Evolutionary conservation across 2,888 invertebrate species (phyloP).

Genomic region (Diloba caeruleocephala): DNA sequence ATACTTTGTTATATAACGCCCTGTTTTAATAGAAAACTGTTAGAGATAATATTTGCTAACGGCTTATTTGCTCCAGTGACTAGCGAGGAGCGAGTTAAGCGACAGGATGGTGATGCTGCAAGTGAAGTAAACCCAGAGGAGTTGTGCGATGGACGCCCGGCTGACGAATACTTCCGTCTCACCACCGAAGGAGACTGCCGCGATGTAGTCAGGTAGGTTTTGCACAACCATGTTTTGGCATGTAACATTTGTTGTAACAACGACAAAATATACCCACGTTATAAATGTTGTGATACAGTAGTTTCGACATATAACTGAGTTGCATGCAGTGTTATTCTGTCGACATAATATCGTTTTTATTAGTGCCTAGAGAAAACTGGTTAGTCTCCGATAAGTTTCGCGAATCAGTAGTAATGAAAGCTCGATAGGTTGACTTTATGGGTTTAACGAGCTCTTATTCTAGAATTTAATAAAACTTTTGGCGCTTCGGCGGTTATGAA

Average conservation of each 20-base stretch:
- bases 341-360: slow-evolving; percentile 60
- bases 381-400: slow-evolving; percentile 58
- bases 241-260: slow-evolving; percentile 34
- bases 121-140: slow-evolving; percentile 93
- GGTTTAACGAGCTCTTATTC: slow-evolving; percentile 21
- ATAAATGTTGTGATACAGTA: slow-evolving; percentile 35
- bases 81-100: slow-evolving; percentile 86
- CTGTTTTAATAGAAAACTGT: slow-evolving; percentile 8
- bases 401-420: slow-evolving; percentile 60
- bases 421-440: slow-evolving; percentile 55
- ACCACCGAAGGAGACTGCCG: slow-evolving; percentile 96
- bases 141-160: slow-evolving; percentile 95
- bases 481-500: too few species aligned
- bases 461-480: slow-evolving; percentile 21
- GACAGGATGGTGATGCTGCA: slow-evolving; percentile 92
- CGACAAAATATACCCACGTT: slow-evolving; percentile 27
- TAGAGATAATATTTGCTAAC: slow-evolving; percentile 2
- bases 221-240: slow-evolving; percentile 34
- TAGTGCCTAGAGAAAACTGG: slow-evolving; percentile 60
- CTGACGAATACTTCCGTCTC: slow-evolving; percentile 97
- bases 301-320: slow-evolving; percentile 48
- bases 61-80: slow-evolving; percentile 65
- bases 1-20: slow-evolving; percentile 2
- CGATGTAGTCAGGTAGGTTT: slow-evolving; percentile 96
- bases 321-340: slow-evolving; percentile 58